Conservation (phyloP, 2,888 invertebrate genomes). For the Ophion costatus region DNA sequence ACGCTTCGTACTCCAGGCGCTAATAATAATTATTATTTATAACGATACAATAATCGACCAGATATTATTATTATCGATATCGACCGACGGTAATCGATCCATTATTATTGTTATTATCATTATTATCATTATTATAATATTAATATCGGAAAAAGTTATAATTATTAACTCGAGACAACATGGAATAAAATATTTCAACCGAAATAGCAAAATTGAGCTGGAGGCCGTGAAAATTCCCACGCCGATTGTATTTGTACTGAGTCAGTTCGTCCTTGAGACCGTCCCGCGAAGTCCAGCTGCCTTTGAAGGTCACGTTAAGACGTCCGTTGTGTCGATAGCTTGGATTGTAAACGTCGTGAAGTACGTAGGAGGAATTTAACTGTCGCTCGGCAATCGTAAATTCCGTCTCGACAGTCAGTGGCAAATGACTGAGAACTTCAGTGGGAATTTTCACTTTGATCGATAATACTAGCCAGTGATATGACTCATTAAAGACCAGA, state of each 20-base stretch:
- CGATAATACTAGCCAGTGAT: constrained; percentile 74
- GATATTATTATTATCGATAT: too few species aligned
- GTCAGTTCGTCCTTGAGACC: constrained; percentile 71
- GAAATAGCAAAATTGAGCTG: constrained; percentile 73
- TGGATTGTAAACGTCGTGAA: constrained; percentile 77
- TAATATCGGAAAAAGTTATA: background rate
- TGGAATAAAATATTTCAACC: constrained; percentile 60
- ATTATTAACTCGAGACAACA: background rate
- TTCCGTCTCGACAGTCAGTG: constrained; percentile 75
- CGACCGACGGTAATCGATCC: too few species aligned
- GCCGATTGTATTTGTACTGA: constrained; percentile 75
- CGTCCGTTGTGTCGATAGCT: constrained; percentile 75
- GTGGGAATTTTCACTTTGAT: constrained; percentile 59
- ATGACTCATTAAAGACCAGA: constrained; percentile 75
- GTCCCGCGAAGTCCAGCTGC: constrained; percentile 69
- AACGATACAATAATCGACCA: too few species aligned
- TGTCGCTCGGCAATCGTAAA: constrained; percentile 69
- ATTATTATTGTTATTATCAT: too few species aligned
- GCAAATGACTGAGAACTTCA: constrained; percentile 67
- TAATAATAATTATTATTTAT: too few species aligned
- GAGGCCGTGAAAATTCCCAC: constrained; percentile 74
- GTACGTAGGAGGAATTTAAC: constrained; percentile 61
- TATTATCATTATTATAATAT: background rate
- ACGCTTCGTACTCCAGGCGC: too few species aligned
- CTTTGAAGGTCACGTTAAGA: constrained; percentile 74